Evolutionary conservation across 2,888 invertebrate species (phyloP).

Genomic region (Eurytoma californica): DNA sequence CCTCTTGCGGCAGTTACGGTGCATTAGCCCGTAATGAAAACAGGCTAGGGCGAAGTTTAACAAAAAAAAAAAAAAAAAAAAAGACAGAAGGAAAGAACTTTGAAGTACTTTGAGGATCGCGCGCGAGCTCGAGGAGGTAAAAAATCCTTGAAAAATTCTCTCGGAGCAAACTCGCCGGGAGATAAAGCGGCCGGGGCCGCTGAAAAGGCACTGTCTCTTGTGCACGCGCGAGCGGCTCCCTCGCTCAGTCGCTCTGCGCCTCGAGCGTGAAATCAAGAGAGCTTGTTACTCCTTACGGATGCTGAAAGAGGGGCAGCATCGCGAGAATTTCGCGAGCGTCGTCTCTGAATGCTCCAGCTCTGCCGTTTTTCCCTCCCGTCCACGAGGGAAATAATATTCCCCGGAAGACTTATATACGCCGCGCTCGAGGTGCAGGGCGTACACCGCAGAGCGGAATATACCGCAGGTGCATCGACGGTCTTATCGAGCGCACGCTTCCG

Average conservation of each 20-base stretch:
- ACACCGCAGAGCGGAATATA: too few relatives aligned
- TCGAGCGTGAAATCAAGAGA: slow-evolving; percentile 57
- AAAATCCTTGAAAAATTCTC: slow-evolving; percentile 23
- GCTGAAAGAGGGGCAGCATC: not conserved
- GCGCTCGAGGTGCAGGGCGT: too few relatives aligned
- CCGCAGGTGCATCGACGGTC: too few relatives aligned
- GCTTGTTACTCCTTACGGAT: not conserved
- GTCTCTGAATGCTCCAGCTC: too few relatives aligned
- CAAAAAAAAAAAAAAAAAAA: not conserved
- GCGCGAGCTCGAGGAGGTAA: not conserved
- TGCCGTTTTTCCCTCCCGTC: too few relatives aligned
- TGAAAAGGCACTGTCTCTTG: slow-evolving; percentile 26
- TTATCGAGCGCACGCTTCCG: too few relatives aligned
- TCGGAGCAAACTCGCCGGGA: not conserved
- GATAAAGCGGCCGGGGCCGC: slow-evolving; percentile 2
- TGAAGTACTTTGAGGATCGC: too few relatives aligned
- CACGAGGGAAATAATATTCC: too few relatives aligned
- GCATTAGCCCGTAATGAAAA: too few relatives aligned
- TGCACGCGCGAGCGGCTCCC: slow-evolving; percentile 25
- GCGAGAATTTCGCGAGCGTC: not conserved
- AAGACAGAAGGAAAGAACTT: not conserved
- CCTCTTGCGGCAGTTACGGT: not conserved
- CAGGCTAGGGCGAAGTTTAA: not conserved
- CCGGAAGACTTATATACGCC: too few relatives aligned
- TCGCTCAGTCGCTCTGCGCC: slow-evolving; percentile 55